A percentile compares a stretch with the other conserved stretches of the same genome.
Evolutionary conservation across 2,888 invertebrate species (phyloP).

Genomic region (Idaea dimidiata): DNA sequence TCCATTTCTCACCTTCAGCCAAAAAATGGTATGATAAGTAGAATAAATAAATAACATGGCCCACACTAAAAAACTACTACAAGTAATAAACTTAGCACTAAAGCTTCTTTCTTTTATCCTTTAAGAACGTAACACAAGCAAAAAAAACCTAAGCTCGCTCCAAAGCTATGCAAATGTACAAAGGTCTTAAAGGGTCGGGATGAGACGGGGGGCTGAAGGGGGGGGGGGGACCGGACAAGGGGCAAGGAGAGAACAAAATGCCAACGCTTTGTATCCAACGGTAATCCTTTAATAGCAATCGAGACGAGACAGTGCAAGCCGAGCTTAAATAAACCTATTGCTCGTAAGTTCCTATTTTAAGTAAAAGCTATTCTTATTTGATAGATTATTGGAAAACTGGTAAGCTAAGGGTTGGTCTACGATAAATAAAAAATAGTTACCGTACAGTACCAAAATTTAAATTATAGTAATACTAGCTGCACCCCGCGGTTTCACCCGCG

Average conservation of each 20-base stretch:
- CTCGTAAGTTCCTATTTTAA: conserved; percentile 20
- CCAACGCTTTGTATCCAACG: conserved; percentile 70
- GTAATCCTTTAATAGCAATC: conserved; percentile 78
- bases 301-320: conserved; percentile 43
- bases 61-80: conserved; percentile 20
- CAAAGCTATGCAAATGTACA: conserved; percentile 78
- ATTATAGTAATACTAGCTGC: too few species aligned
- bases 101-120: conserved; percentile 61
- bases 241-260: conserved; percentile 69
- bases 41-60: conserved; percentile 5
- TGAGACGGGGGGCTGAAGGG: conserved; percentile 35
- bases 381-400: not conserved
- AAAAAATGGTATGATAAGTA: too few species aligned
- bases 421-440: too few species aligned
- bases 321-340: conserved; percentile 30
- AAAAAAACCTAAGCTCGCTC: conserved; percentile 63
- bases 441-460: too few species aligned
- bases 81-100: conserved; percentile 36
- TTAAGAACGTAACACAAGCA: conserved; percentile 64
- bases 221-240: conserved; percentile 59
- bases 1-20: too few species aligned
- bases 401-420: not conserved
- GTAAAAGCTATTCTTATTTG: conserved; percentile 15
- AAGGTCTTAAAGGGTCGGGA: conserved; percentile 70
- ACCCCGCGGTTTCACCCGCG: too few species aligned